Base-by-base conservation (phyloP, 2,113 vertebrate genomes). In the Syrmaticus mikado region DNA sequence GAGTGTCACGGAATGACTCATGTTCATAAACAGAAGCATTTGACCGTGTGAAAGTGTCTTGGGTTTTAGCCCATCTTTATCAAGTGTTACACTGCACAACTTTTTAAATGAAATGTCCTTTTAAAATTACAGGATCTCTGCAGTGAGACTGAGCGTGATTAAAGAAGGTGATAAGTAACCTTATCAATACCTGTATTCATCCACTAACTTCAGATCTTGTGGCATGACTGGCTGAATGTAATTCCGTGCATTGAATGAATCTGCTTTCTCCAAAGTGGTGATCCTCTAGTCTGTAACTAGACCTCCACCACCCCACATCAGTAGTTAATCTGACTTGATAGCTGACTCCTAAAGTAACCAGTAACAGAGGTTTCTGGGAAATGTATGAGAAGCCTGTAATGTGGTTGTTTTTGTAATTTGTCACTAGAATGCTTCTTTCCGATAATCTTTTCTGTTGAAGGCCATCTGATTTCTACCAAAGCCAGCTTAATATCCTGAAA, bases 81-180 rank as follows among this genome's bases (percentile, higher is more conserved):
- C 4, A 85, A 82, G 91, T 87, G 43, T 93, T 94, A 36, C 85
- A 3, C 86, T 95, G 83, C 94, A 17, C 3, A 80, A 93, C 82
- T 87, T 94, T 92, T 86, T 17, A 34, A 81, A 71, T 40, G 87
- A 95, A 94, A 96, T 94, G 85, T 68, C 92, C 77, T 85, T 95
- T 95, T 55, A 60, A 61, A 67, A 87, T 74, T 50, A 32, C 70
- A 40, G 64, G 53, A 46, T 77, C 73, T 78, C 30, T 48, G 75
- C 85, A 87, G 65, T 65, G 60, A 80, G 55, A 53, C 74, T 66
- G 58, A 43, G 41, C 22, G 57, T 81, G 92, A 91, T 78, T 94
- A 76, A 74, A 52, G 91, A 90, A 43, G 41, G 41, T 17, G 41
- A 16, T 96, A 81, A 10, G 17, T 92, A 89, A 83, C 71, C 87